Evolutionary conservation across 2,888 invertebrate species (phyloP).

Genomic region (Caenorhabditis sp.): DNA sequence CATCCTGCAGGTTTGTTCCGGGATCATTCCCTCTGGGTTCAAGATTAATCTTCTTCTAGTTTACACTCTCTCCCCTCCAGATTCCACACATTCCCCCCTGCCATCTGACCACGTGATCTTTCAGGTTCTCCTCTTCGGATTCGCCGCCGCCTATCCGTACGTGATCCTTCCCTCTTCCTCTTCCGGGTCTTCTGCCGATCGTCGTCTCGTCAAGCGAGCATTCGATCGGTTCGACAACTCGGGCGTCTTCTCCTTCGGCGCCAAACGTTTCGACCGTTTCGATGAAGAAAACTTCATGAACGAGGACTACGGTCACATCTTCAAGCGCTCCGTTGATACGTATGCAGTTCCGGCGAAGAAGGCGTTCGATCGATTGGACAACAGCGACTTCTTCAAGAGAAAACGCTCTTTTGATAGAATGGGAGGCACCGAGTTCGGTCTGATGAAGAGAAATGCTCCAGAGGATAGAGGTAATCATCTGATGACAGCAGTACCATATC

Average conservation of each 20-base stretch:
- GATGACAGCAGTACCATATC: too few relatives aligned
- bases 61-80: neutral
- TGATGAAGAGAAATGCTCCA: conserved; percentile 57
- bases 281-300: conserved; percentile 45
- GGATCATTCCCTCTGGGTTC: neutral
- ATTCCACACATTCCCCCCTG: too few relatives aligned
- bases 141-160: conserved; percentile 51
- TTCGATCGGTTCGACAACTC: conserved; percentile 70
- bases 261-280: conserved; percentile 60
- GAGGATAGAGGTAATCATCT: conserved; percentile 15
- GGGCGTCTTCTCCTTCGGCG: conserved; percentile 62
- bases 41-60: conserved; percentile 13
- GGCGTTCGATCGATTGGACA: conserved; percentile 68
- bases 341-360: conserved; percentile 48
- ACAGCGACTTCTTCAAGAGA: conserved; percentile 65
- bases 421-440: conserved; percentile 67
- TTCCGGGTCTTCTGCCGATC: conserved; percentile 27
- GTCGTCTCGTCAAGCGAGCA: conserved; percentile 62
- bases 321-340: conserved; percentile 40
- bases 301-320: conserved; percentile 24
- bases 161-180: conserved; percentile 34
- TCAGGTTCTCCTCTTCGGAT: conserved; percentile 50
- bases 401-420: conserved; percentile 70
- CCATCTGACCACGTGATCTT: neutral
- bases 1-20: conserved; percentile 54